Evolutionary conservation across 2,888 invertebrate species (phyloP).

Genomic region (Cheilosia urbana): DNA sequence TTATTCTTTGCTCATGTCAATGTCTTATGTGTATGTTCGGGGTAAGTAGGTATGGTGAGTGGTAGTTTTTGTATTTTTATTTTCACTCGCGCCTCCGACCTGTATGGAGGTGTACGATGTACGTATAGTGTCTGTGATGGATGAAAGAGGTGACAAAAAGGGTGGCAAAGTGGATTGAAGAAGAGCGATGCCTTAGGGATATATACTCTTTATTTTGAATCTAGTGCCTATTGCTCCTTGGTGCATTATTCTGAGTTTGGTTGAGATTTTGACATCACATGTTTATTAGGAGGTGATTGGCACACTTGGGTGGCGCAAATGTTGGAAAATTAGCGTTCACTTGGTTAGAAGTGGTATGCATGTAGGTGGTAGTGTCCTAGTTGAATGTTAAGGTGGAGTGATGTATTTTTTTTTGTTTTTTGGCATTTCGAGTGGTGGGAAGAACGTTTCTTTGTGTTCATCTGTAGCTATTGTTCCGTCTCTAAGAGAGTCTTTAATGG

Average conservation of each 20-base stretch:
- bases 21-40: slow-evolving; percentile 22
- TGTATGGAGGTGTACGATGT: not conserved
- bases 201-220: slow-evolving; percentile 22
- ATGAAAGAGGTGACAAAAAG: slow-evolving; percentile 53
- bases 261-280: slow-evolving; percentile 32
- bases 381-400: slow-evolving; percentile 5
- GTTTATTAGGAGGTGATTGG: slow-evolving; percentile 47
- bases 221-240: slow-evolving; percentile 58
- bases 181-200: slow-evolving; percentile 44
- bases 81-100: slow-evolving; percentile 5
- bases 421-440: not conserved
- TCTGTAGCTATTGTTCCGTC: not conserved
- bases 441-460: not conserved
- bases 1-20: slow-evolving; percentile 61
- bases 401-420: not conserved
- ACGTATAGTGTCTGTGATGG: slow-evolving; percentile 12
- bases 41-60: not conserved
- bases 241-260: slow-evolving; percentile 33
- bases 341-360: slow-evolving; percentile 4
- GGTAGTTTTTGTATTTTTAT: slow-evolving; percentile 1
- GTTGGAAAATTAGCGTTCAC: slow-evolving; percentile 64
- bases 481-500: not conserved
- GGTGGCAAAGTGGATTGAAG: slow-evolving; percentile 43
- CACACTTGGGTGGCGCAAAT: slow-evolving; percentile 35
- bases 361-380: not conserved